A percentile compares a stretch with the other conserved stretches of the same genome.
These are phyloP conservation scores for Phataginus tetradactyla DNA, from an alignment of 2,797 vertebrate genomes.

Conservation along the genomic window DNA sequence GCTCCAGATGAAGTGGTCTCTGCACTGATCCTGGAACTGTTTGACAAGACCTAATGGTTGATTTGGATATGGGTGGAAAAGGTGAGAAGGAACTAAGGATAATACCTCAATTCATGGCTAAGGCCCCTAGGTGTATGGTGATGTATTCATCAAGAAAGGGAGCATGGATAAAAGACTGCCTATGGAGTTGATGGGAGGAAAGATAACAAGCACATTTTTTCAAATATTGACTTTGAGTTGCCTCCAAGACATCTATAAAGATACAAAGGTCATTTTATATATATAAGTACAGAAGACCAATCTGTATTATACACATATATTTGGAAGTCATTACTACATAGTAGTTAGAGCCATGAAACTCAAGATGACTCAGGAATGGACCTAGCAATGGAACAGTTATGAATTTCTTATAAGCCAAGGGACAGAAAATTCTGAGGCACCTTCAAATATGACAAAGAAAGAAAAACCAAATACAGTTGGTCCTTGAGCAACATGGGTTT, in stretches of 20 bases:
- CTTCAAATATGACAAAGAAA: neutral
- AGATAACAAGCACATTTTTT: neutral
- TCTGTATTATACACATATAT: neutral
- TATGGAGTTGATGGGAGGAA: neutral
- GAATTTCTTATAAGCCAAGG: neutral
- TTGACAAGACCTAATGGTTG: neutral
- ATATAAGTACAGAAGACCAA: neutral
- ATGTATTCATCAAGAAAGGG: neutral
- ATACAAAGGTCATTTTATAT: neutral
- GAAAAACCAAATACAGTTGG: neutral
- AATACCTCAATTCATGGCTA: neutral
- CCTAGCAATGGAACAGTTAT: neutral
- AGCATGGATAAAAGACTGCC: neutral
- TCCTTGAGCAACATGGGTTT: too few species aligned
- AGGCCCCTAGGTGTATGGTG: neutral
- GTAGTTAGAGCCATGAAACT: neutral
- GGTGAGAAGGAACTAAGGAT: neutral
- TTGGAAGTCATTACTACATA: neutral
- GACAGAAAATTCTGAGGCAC: neutral
- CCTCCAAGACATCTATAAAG: neutral
- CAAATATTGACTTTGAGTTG: slow-evolving; percentile 3
- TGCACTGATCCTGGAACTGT: neutral
- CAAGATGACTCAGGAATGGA: neutral
- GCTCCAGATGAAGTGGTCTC: neutral
- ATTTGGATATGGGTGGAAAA: neutral